A percentile compares a stretch with the other conserved stretches of the same genome.
phyloP scores from a whole-genome alignment of 2,888 invertebrate species.

The Rhagonycha fulva region DNA sequence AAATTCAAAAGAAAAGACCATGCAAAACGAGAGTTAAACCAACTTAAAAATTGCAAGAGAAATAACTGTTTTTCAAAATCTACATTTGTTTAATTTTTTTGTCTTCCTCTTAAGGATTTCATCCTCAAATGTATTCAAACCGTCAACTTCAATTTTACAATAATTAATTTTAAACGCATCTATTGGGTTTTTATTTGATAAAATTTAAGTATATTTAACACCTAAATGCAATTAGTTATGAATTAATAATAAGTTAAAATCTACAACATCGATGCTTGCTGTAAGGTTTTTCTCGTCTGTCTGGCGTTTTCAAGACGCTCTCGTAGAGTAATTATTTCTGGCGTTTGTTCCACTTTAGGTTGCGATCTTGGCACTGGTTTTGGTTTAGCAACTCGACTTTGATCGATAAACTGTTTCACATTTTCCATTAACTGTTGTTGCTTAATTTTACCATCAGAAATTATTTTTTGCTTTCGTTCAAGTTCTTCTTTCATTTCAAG shows the following conservation, averaged over 20 bases:
- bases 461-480: conserved; percentile 55
- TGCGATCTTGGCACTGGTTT: conserved; percentile 34
- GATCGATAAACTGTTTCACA: conserved; percentile 55
- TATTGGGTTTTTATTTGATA: not conserved
- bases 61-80: too few species aligned
- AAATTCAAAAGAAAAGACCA: not conserved
- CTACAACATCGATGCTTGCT: not conserved
- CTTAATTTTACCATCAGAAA: conserved; percentile 55
- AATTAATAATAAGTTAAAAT: not conserved
- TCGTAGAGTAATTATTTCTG: conserved; percentile 58
- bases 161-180: not conserved
- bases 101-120: too few species aligned
- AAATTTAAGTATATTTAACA: not conserved
- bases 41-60: too few species aligned
- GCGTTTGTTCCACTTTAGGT: conserved; percentile 42
- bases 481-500: conserved; percentile 60
- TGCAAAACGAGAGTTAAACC: too few species aligned
- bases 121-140: too few species aligned
- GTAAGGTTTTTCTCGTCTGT: conserved; percentile 45
- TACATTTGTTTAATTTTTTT: too few species aligned
- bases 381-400: conserved; percentile 48
- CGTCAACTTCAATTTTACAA: not conserved
- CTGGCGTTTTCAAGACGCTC: conserved; percentile 59
- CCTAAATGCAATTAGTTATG: not conserved
- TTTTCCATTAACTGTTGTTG: conserved; percentile 58